phyloP scores from a whole-genome alignment of 2,888 invertebrate genomes.

The Meloe dianella region DNA sequence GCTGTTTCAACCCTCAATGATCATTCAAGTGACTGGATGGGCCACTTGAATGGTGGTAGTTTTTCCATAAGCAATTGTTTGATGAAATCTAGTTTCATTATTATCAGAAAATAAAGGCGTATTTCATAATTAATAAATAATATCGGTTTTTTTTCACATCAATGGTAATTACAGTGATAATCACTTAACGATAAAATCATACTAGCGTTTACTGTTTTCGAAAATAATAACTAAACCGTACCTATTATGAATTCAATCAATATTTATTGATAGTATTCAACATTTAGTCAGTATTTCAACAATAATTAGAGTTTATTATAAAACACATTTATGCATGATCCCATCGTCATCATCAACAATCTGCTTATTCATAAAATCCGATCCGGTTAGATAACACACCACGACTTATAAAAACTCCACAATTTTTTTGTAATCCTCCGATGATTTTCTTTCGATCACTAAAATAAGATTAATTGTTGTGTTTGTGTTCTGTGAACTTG shows the following conservation, averaged over 20 bases:
- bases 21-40: too few species aligned
- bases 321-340: conserved; percentile 24
- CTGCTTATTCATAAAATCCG: not conserved
- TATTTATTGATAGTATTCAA: conserved; percentile 21
- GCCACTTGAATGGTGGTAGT: too few species aligned
- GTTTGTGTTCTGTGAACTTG: too few species aligned
- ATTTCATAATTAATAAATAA: not conserved
- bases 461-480: too few species aligned
- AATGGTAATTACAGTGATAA: conserved; percentile 15
- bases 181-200: conserved; percentile 18
- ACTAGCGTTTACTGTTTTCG: conserved; percentile 9
- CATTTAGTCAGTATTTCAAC: conserved; percentile 17
- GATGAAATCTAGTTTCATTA: too few species aligned
- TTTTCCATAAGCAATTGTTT: too few species aligned
- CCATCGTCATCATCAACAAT: not conserved
- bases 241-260: conserved; percentile 23
- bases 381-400: not conserved
- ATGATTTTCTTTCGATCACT: too few species aligned
- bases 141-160: not conserved
- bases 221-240: conserved; percentile 20
- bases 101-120: too few species aligned
- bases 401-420: too few species aligned
- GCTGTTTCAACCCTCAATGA: too few species aligned
- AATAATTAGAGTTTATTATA: conserved; percentile 15
- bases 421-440: too few species aligned